phyloP scores from a whole-genome alignment of 2,797 vertebrate species.

The Pipistrellus pygmaeus region DNA sequence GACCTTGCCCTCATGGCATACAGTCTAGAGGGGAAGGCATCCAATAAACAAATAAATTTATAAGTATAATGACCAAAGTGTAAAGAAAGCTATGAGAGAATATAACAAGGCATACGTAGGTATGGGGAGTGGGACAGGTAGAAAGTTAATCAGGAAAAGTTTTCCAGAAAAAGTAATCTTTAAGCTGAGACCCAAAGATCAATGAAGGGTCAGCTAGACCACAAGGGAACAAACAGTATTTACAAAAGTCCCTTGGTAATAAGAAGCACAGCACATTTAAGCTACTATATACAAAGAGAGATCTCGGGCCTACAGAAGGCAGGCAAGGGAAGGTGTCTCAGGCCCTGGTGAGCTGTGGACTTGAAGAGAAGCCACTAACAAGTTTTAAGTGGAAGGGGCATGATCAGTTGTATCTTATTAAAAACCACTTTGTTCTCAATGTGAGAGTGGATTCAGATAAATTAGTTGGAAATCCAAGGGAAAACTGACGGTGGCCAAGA shows the following conservation, averaged over 20 bases:
- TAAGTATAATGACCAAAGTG: not conserved
- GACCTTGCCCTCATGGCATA: not conserved
- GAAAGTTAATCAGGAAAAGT: not conserved
- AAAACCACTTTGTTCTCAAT: slow-evolving; percentile 16
- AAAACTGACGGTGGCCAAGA: not conserved
- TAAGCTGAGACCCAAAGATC: slow-evolving; percentile 45
- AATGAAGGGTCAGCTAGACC: not conserved
- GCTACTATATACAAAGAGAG: not conserved
- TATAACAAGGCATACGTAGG: not conserved
- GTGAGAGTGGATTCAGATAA: not conserved
- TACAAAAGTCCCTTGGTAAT: not conserved
- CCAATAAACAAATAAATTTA: slow-evolving; percentile 15
- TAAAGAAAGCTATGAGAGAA: not conserved
- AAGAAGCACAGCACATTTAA: slow-evolving; percentile 10
- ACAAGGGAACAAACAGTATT: not conserved
- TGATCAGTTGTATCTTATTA: not conserved
- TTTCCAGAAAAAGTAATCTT: not conserved
- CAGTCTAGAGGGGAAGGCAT: not conserved
- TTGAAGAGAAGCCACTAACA: not conserved
- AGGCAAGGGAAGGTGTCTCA: not conserved
- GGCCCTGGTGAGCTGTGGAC: not conserved
- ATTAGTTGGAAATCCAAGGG: not conserved
- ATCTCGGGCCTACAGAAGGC: not conserved
- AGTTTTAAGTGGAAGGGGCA: not conserved
- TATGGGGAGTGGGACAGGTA: not conserved